Percentiles rank a stretch among this genome's conserved stretches.
phyloP scores from a whole-genome alignment of 2,888 invertebrate genomes.

The Volucella zonaria region DNA sequence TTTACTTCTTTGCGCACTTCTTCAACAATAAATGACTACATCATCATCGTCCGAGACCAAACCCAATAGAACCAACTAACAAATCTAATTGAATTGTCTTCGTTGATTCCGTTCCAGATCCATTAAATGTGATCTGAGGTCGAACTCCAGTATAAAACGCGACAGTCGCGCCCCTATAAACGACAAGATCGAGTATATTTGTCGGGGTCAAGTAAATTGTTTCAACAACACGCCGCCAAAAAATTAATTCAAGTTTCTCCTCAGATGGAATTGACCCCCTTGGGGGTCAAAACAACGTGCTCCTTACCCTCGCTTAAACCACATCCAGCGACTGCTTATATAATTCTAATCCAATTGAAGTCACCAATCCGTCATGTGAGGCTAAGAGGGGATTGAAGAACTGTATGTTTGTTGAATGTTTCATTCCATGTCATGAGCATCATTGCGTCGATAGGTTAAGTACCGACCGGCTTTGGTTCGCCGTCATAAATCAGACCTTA shows the following conservation, averaged over 20 bases:
- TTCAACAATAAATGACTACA: conserved; percentile 11
- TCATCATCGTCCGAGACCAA: not conserved
- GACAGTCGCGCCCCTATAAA: conserved; percentile 46
- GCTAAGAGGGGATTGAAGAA: not conserved
- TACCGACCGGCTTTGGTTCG: conserved; percentile 41
- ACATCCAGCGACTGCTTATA: conserved; percentile 31
- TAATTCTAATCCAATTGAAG: conserved; percentile 64
- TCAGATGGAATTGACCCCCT: conserved; percentile 66
- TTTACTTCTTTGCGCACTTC: not conserved
- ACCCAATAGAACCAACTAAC: conserved; percentile 21
- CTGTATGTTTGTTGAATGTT: conserved; percentile 21
- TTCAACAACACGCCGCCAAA: conserved; percentile 68
- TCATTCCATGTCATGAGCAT: conserved; percentile 22
- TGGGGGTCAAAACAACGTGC: conserved; percentile 44
- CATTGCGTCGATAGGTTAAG: conserved; percentile 9
- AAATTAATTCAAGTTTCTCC: conserved; percentile 57
- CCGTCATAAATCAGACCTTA: conserved; percentile 56
- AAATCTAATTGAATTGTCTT: conserved; percentile 66
- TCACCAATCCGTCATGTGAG: conserved; percentile 21
- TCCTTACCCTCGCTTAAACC: not conserved
- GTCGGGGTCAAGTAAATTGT: conserved; percentile 71
- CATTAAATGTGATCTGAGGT: conserved; percentile 55
- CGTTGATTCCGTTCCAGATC: conserved; percentile 51
- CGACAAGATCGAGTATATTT: conserved; percentile 5
- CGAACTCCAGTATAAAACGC: conserved; percentile 37